phyloP scores from a whole-genome alignment of 2,113 vertebrate species.

The Sander lucioperca region DNA sequence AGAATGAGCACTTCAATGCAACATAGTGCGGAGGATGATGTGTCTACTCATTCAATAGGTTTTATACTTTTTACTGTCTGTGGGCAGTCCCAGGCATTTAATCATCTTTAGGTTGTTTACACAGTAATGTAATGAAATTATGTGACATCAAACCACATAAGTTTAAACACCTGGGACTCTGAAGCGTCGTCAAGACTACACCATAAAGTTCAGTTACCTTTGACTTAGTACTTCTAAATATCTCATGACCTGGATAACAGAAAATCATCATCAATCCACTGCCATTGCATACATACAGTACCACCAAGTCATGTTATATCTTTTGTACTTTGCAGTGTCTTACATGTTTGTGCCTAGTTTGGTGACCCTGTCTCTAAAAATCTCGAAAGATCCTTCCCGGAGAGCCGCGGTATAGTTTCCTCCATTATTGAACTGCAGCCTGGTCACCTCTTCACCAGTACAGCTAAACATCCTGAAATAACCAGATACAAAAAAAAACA shows the following conservation, averaged over 20 bases:
- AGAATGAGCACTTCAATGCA: constrained; percentile 2
- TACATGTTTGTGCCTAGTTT: constrained; percentile 98
- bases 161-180: background rate
- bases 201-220: background rate
- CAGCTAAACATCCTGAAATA: constrained; percentile 88
- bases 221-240: background rate
- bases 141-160: background rate
- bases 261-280: background rate
- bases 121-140: background rate
- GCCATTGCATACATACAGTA: background rate
- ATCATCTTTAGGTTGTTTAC: background rate
- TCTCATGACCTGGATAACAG: background rate
- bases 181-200: background rate
- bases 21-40: background rate
- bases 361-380: constrained; percentile 94
- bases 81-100: background rate
- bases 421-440: constrained; percentile 86
- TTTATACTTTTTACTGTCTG: background rate
- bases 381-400: constrained; percentile 94
- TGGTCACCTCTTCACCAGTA: constrained; percentile 89
- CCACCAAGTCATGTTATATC: background rate
- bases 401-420: constrained; percentile 89
- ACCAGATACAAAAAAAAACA: constrained; percentile 10
- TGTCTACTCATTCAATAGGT: background rate
- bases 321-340: constrained; percentile 65